phyloP scores from a whole-genome alignment of 2,888 invertebrate species.

The Dasysyrphus albostriatus region DNA sequence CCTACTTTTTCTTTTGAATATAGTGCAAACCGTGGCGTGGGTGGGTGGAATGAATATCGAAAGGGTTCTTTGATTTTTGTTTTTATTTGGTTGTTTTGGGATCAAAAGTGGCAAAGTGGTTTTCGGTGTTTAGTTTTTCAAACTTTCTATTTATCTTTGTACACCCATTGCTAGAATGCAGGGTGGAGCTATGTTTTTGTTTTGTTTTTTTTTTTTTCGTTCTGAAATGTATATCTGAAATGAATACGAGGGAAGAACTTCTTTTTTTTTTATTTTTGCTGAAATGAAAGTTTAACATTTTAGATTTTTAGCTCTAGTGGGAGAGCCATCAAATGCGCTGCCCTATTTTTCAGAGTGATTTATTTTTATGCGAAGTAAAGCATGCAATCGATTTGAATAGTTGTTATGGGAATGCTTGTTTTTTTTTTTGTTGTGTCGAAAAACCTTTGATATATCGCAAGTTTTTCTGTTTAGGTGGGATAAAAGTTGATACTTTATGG shows the following conservation, averaged over 20 bases:
- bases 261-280: neutral
- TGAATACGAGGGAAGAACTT: conserved; percentile 4
- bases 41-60: conserved; percentile 36
- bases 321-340: conserved; percentile 33
- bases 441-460: conserved; percentile 1
- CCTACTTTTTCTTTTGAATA: neutral
- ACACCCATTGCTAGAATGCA: neutral
- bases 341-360: conserved; percentile 30
- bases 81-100: conserved; percentile 5
- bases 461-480: neutral
- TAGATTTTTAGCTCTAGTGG: conserved; percentile 4
- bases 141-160: conserved; percentile 16
- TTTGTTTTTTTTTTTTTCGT: neutral
- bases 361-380: conserved; percentile 12
- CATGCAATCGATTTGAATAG: conserved; percentile 34
- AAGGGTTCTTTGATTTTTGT: conserved; percentile 11
- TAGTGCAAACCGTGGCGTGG: neutral
- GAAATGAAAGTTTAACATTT: conserved; percentile 43
- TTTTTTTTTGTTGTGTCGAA: neutral
- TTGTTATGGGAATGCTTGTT: conserved; percentile 9
- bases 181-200: neutral
- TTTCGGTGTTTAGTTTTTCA: conserved; percentile 50
- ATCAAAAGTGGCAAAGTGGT: conserved; percentile 57
- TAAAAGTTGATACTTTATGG: neutral
- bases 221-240: conserved; percentile 14